Conservation (phyloP, 2,797 vertebrate genomes). For the Alca torda region DNA sequence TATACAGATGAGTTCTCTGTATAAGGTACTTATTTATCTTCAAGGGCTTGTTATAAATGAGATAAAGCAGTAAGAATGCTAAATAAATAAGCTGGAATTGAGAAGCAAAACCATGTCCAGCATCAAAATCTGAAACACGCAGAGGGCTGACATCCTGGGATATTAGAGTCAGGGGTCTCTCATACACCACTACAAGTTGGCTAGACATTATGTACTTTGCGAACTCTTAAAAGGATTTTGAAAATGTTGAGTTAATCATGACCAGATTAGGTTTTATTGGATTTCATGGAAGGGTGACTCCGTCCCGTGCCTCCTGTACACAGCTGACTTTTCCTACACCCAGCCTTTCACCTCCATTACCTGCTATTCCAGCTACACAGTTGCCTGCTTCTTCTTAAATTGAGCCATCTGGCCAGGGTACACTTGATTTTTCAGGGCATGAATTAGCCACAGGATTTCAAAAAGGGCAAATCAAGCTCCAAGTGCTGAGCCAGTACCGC, state of each 20-base stretch:
- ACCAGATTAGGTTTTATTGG: slow-evolving; percentile 47
- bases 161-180: background rate
- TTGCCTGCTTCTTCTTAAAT: background rate
- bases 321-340: slow-evolving; percentile 6
- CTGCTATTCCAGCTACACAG: slow-evolving; percentile 16
- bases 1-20: background rate
- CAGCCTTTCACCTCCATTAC: slow-evolving; percentile 38
- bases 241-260: slow-evolving; percentile 41
- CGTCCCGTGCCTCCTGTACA: background rate
- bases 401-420: slow-evolving; percentile 27
- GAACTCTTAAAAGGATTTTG: slow-evolving; percentile 31
- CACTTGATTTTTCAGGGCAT: background rate
- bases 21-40: background rate
- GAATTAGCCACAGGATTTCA: background rate
- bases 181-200: background rate
- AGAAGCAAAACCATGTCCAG: slow-evolving; percentile 26
- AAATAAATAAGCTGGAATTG: background rate
- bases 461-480: background rate
- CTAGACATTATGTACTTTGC: background rate
- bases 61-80: background rate
- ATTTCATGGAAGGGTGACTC: slow-evolving; percentile 32
- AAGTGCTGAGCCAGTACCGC: background rate
- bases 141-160: slow-evolving; percentile 6
- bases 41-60: background rate
- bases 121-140: slow-evolving; percentile 17